Conservation (phyloP, 2,797 vertebrate genomes). For the Hemitrygon akajei region DNA sequence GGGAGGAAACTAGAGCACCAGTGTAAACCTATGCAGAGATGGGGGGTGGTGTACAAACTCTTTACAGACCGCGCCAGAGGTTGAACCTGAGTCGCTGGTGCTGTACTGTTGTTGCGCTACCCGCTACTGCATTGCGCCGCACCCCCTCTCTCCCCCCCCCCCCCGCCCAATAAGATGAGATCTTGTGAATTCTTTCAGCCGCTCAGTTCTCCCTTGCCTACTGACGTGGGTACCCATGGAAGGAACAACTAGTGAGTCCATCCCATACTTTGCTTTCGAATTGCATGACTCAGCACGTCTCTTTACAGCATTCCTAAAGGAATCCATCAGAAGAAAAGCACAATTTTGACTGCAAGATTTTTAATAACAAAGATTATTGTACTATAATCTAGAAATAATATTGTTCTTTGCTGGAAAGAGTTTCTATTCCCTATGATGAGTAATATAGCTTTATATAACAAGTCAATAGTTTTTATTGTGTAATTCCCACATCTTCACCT, state of each 20-base stretch:
- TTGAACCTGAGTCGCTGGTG: too few species aligned
- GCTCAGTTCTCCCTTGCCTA: neutral
- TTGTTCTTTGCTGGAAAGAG: constrained; percentile 4
- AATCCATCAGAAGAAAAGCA: neutral
- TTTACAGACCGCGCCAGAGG: too few species aligned
- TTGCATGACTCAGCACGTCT: neutral
- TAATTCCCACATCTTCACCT: constrained; percentile 7
- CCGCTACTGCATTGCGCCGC: too few species aligned
- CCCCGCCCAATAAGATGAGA: neutral
- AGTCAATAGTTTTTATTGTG: constrained; percentile 26
- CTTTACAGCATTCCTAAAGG: neutral
- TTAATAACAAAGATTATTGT: neutral
- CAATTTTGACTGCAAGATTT: neutral
- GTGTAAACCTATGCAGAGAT: too few species aligned
- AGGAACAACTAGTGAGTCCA: neutral
- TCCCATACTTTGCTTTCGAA: neutral
- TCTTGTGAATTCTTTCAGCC: neutral
- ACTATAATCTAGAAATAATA: neutral
- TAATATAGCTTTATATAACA: constrained; percentile 15
- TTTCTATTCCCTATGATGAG: neutral
- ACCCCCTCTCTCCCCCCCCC: too few species aligned
- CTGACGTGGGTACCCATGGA: neutral
- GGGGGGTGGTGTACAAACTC: too few species aligned
- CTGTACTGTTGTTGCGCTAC: too few species aligned
- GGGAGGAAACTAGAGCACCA: too few species aligned